Evolutionary conservation across 35 echinoderm and acorn worm genomes (phyloP), one percentile per base, ranked within the genome.

Genomic region (Lytechinus variegatus): DNA sequence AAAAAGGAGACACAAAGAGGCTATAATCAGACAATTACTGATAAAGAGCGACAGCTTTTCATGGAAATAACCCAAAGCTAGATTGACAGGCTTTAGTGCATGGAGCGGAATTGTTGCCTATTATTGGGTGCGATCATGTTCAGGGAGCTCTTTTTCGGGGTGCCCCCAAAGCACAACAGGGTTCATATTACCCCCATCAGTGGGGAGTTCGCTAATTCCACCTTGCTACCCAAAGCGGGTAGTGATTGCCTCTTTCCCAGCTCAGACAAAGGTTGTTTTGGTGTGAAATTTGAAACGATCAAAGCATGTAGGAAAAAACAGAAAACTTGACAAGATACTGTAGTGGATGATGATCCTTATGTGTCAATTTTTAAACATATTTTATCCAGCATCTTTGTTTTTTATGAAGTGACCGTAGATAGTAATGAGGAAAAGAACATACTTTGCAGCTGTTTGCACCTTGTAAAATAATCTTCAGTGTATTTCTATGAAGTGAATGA

Each of bases 21-120:
- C 52, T 44, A 5, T 52, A 90, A 90, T 90, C 10, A 54, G 88
- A 90, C 52, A 44, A 52, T 90, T 90, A 90, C 52, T 90, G 88
- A 54, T 52, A 12, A 90, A 90, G 88, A 90, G 88, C 29, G 88
- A 54, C 29, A 44, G 52, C 52, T 54, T 21, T 90, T 54, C 14
- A 90, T 54, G 29, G 52, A 90, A 90, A 90, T 90, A 90, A 52
- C 88, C 88, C 88, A 44, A 12, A 90, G 88, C 88, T 10, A 44
- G 29, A 90, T 54, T 54, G 88, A 44, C 88, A 90, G 88, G 52
- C 6, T 90, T 90, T 54, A 90, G 29, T 54, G 28, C 88, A 54
- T 54, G 29, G 6, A 54, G 88, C 28, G 12, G 16, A 90, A 90
- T 90, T 19, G 52, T 54, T 51, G 21, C 52, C 29, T 52, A 90